A percentile compares a stretch with the other conserved stretches of the same genome.
phyloP scores from a whole-genome alignment of 1,140 invertebrate genomes.

The Drosophila subpulchrella region DNA sequence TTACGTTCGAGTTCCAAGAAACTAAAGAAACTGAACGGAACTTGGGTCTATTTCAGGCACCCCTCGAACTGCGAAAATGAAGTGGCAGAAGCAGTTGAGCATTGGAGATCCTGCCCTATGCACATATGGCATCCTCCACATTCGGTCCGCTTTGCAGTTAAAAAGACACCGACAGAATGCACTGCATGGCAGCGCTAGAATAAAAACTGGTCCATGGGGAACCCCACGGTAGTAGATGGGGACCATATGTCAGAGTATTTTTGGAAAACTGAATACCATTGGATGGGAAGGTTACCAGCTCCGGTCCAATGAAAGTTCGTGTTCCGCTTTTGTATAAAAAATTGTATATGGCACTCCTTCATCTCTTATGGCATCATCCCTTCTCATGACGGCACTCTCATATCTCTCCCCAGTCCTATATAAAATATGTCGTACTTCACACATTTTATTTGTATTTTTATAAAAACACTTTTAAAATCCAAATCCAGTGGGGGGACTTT shows the following conservation, averaged over 20 bases:
- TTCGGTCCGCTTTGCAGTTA: background rate
- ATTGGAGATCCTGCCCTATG: slow-evolving; percentile 10
- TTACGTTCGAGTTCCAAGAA: too few relatives aligned
- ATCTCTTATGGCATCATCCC: slow-evolving; percentile 1
- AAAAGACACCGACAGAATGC: slow-evolving; percentile 6
- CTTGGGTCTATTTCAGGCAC: slow-evolving; percentile 18
- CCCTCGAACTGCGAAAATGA: slow-evolving; percentile 35
- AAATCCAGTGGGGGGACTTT: slow-evolving; percentile 10
- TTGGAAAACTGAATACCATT: slow-evolving; percentile 6
- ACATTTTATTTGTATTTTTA: slow-evolving; percentile 45
- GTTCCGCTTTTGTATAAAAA: slow-evolving; percentile 11
- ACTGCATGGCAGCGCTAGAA: background rate
- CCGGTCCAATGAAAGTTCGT: background rate
- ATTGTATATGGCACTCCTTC: slow-evolving; percentile 34
- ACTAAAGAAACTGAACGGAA: too few relatives aligned
- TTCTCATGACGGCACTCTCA: background rate
- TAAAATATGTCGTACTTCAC: slow-evolving; percentile 37
- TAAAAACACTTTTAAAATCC: slow-evolving; percentile 41
- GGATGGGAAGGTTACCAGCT: slow-evolving; percentile 1
- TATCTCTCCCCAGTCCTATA: slow-evolving; percentile 1
- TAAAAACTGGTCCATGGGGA: slow-evolving; percentile 14
- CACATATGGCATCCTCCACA: slow-evolving; percentile 8
- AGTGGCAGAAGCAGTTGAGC: slow-evolving; percentile 25
- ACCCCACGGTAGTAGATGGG: slow-evolving; percentile 27
- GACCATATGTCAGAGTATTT: slow-evolving; percentile 45